Evolutionary conservation across 2,888 invertebrate species (phyloP).

Genomic region (Atethmia centrago): DNA sequence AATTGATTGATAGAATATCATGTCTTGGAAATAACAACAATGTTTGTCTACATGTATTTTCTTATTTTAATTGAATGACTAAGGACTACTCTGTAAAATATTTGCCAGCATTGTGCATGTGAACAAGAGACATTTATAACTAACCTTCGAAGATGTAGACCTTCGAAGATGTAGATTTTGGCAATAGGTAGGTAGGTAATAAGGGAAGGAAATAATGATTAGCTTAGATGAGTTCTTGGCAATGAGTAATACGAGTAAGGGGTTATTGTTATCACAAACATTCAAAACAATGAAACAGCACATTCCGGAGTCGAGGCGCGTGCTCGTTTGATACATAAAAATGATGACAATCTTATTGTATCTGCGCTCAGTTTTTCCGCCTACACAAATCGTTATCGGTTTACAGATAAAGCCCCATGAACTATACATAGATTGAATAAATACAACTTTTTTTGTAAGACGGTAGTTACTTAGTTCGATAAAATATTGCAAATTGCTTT

Average conservation of each 20-base stretch:
- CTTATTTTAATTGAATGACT: too few relatives aligned
- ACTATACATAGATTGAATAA: slow-evolving; percentile 10
- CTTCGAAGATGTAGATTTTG: neutral
- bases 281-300: neutral
- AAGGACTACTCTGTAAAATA: neutral
- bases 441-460: neutral
- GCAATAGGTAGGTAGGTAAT: too few relatives aligned
- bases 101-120: neutral
- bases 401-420: slow-evolving; percentile 13
- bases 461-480: neutral
- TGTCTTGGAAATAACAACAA: neutral
- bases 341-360: neutral
- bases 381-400: slow-evolving; percentile 21
- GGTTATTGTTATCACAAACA: neutral
- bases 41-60: neutral
- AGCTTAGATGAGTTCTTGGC: too few relatives aligned
- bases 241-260: too few relatives aligned
- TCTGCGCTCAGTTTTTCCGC: neutral
- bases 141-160: neutral
- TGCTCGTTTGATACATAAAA: slow-evolving; percentile 11
- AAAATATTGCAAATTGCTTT: slow-evolving; percentile 38
- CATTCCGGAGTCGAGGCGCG: neutral
- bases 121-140: neutral
- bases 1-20: too few relatives aligned
- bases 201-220: too few relatives aligned